Evolutionary conservation across 2,797 vertebrate species (phyloP).

Genomic region (Nasua narica): DNA sequence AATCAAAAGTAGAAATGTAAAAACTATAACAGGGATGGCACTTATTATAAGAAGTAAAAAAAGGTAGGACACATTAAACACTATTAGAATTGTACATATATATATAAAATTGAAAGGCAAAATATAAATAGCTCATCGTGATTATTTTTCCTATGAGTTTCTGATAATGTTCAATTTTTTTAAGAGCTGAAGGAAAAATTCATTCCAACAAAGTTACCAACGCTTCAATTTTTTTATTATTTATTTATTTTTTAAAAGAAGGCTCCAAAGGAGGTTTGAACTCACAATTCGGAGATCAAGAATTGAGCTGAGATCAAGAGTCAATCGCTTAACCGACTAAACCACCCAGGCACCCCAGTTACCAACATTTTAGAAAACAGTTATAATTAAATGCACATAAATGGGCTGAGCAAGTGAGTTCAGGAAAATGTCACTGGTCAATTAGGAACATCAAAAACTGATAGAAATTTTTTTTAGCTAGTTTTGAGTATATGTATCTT

Average conservation of each 20-base stretch:
- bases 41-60: not conserved
- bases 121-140: not conserved
- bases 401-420: not conserved
- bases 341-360: not conserved
- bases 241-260: not conserved
- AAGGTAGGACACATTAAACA: not conserved
- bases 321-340: not conserved
- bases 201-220: not conserved
- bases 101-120: not conserved
- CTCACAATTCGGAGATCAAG: not conserved
- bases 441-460: not conserved
- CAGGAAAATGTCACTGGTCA: not conserved
- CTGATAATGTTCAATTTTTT: not conserved
- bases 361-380: not conserved
- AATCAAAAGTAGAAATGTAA: not conserved
- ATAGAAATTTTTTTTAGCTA: not conserved
- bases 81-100: not conserved
- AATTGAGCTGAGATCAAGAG: not conserved
- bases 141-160: not conserved
- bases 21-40: not conserved
- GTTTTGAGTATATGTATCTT: not conserved
- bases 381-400: not conserved
- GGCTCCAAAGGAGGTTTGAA: not conserved
- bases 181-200: not conserved
- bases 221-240: not conserved